phyloP scores from a whole-genome alignment of 2,113 vertebrate genomes.

The Pristiophorus japonicus region DNA sequence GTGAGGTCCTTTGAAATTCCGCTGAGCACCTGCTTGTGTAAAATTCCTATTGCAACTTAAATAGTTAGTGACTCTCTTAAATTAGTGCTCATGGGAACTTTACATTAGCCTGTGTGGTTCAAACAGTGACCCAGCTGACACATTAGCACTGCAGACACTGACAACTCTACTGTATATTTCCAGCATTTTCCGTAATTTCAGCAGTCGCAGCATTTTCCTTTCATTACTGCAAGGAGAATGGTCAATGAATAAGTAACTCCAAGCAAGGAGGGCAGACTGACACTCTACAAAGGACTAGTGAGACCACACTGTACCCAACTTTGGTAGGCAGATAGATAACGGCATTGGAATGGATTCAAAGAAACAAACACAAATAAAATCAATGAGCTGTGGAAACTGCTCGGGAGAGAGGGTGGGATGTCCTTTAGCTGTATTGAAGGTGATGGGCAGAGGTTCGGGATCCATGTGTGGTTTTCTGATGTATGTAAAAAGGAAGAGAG shows the following conservation, averaged over 20 bases:
- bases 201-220: neutral
- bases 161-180: neutral
- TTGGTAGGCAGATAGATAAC: neutral
- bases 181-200: neutral
- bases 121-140: neutral
- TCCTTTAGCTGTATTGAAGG: neutral
- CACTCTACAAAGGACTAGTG: too few relatives aligned
- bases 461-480: neutral
- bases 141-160: neutral
- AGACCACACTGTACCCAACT: too few relatives aligned
- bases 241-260: too few relatives aligned
- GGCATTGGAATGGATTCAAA: neutral
- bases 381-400: neutral
- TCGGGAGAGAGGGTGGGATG: neutral
- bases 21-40: neutral
- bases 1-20: neutral
- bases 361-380: too few relatives aligned
- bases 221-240: neutral
- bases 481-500: too few relatives aligned
- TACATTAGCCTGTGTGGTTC: neutral
- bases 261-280: too few relatives aligned
- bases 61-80: neutral
- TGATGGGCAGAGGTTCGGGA: neutral
- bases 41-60: neutral
- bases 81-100: neutral